Conservation (phyloP, 1,140 invertebrate genomes). For the Delia radicum region DNA sequence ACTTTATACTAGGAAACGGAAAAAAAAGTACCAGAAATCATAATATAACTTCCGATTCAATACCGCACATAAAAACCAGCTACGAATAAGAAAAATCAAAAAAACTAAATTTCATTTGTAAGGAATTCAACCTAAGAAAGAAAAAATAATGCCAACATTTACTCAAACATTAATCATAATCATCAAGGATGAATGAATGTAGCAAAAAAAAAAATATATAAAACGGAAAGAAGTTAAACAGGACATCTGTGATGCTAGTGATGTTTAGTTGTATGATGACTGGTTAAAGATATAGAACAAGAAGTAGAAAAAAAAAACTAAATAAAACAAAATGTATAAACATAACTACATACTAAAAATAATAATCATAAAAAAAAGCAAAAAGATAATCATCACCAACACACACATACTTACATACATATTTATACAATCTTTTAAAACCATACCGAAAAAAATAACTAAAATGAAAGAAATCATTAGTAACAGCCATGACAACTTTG, state of each 20-base stretch:
- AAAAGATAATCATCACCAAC: background rate
- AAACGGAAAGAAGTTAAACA: conserved; percentile 3
- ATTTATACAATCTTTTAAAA: background rate
- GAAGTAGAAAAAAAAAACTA: too few relatives aligned
- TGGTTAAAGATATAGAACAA: background rate
- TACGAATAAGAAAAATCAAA: conserved; percentile 2
- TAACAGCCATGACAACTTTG: background rate
- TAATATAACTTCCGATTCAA: conserved; percentile 15
- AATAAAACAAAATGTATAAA: background rate
- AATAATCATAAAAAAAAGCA: conserved; percentile 1
- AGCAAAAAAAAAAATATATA: background rate
- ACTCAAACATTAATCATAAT: conserved; percentile 22
- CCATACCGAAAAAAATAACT: background rate
- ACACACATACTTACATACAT: background rate
- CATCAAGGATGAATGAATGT: background rate
- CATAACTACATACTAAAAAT: background rate
- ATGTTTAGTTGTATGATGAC: conserved; percentile 5
- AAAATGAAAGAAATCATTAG: conserved; percentile 2
- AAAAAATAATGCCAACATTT: conserved; percentile 18
- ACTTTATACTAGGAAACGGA: conserved; percentile 9
- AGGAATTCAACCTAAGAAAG: too few relatives aligned
- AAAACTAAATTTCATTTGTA: too few relatives aligned
- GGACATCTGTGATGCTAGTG: conserved; percentile 16
- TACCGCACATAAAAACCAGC: background rate
- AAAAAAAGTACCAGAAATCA: background rate